phyloP scores from a whole-genome alignment of 2,888 invertebrate genomes.

The Stratiomys singularior region DNA sequence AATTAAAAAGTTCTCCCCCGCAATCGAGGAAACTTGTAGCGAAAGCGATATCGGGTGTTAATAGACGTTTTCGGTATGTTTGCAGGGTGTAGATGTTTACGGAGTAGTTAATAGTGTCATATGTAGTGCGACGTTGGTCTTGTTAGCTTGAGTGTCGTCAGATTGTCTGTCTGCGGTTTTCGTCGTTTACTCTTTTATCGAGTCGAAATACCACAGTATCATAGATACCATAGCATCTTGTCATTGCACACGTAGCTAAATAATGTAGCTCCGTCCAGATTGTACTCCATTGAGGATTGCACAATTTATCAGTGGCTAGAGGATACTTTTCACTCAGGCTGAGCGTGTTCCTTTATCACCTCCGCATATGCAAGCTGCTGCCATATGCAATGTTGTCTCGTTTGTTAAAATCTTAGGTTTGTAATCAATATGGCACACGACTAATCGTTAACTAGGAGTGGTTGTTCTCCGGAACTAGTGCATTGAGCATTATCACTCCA shows the following conservation, averaged over 20 bases:
- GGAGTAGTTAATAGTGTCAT: not conserved
- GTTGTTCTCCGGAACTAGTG: no score
- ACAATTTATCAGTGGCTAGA: not conserved
- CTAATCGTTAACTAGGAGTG: no score
- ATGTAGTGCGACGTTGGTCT: not conserved
- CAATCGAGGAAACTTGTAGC: not conserved
- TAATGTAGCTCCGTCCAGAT: not conserved
- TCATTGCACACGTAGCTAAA: not conserved
- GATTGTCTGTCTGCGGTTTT: slow-evolving; percentile 47
- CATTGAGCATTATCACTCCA: no score
- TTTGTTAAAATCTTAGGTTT: no score
- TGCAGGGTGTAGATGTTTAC: not conserved
- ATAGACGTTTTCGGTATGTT: not conserved
- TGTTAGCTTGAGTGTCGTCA: slow-evolving; percentile 41
- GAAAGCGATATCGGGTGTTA: not conserved
- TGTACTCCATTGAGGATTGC: not conserved
- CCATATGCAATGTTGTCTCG: no score
- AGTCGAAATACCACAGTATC: not conserved
- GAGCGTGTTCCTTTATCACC: not conserved
- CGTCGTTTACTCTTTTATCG: slow-evolving; percentile 26
- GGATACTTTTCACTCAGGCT: not conserved
- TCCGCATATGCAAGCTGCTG: not conserved
- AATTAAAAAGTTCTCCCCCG: slow-evolving; percentile 5
- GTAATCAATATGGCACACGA: no score
- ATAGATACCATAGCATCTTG: not conserved